Evolutionary conservation across 2,888 invertebrate genomes (phyloP), one percentile per base, ranked within the genome.

Genomic region (Himalopsyche tibetana): DNA sequence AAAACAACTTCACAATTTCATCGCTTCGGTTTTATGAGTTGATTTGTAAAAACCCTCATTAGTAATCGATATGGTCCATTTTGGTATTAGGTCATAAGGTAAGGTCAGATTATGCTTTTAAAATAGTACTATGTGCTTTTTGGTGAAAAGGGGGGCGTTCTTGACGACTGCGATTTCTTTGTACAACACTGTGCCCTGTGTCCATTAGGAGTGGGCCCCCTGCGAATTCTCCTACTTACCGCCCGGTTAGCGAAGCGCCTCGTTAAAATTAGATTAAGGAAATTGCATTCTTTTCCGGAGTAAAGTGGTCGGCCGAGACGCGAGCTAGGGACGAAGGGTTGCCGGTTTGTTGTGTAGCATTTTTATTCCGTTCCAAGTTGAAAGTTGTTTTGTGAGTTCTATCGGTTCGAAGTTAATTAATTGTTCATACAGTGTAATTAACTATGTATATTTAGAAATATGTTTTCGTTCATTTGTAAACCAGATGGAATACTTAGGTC

Each of bases 241-340:
- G 19, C 36, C 51, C 55, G 19, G 82, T 17, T 63, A 45, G 74
- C 19, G 45, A 74, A 82, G 63, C 69, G 84, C 82, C 87, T 88
- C 87, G 85, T 89, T 87, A 88, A 89, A 89, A 89, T 86, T 87
- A 88, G 85, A 89, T 89, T 87, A 89, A 86, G 88, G 86, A 89
- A 89, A 89, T 88, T 88, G 87, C 86, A 85, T 88, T 86, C 84
- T 88, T 88, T 85, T 82, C 84, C 63, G 79, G 80, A n/a, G 38
- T n/a, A 36, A 80, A n/a, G 74, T 81, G 79, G 69, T n/a, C 19
- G 51, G 51, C 51, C 51, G 15, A 51, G 51, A 51, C 51, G 51
- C 12, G 82, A 82, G 82, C 55, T 17, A 36, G 51, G 51, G 82
- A 55, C 17, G 55, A 28, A 55, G 55, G 45, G 82, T 38, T 82